Evolutionary conservation across 2,888 invertebrate species (phyloP).

Genomic region (Lepidocyrtinus sp.): DNA sequence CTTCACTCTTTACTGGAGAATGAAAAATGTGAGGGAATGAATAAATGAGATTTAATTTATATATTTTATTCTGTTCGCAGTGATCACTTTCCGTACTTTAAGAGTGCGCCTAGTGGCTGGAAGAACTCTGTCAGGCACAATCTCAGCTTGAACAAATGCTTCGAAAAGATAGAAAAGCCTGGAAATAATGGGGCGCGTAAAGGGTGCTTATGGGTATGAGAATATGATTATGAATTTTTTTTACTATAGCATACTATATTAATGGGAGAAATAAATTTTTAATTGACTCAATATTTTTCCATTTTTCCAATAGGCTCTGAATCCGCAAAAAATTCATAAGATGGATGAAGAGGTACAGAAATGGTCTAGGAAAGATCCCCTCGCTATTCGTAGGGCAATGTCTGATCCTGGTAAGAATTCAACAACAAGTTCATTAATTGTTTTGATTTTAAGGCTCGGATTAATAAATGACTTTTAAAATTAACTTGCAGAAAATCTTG

Average conservation of each 20-base stretch:
- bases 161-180: constrained; percentile 97
- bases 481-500: constrained; percentile 79
- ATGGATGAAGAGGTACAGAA: constrained; percentile 99
- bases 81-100: constrained; percentile 98
- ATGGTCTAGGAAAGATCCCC: constrained; percentile 96
- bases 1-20: too few relatives aligned
- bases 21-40: too few relatives aligned
- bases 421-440: not conserved
- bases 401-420: constrained; percentile 83
- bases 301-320: too few relatives aligned
- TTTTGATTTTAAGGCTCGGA: not conserved
- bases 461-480: constrained; percentile 25
- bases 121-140: constrained; percentile 99
- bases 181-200: constrained; percentile 84
- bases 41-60: not conserved
- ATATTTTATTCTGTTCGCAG: constrained; percentile 76
- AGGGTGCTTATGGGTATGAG: constrained; percentile 84
- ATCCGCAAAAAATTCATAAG: constrained; percentile 93
- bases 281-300: constrained; percentile 74
- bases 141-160: constrained; percentile 96
- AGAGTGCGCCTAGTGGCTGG: constrained; percentile 98
- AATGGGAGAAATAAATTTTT: not conserved
- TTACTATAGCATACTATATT: not conserved
- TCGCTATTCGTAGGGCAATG: constrained; percentile 94
- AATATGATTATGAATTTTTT: not conserved